Evolutionary conservation across 1,140 invertebrate species (phyloP), one percentile per base, ranked within the genome.

Genomic region (Cotesia chilonis): DNA sequence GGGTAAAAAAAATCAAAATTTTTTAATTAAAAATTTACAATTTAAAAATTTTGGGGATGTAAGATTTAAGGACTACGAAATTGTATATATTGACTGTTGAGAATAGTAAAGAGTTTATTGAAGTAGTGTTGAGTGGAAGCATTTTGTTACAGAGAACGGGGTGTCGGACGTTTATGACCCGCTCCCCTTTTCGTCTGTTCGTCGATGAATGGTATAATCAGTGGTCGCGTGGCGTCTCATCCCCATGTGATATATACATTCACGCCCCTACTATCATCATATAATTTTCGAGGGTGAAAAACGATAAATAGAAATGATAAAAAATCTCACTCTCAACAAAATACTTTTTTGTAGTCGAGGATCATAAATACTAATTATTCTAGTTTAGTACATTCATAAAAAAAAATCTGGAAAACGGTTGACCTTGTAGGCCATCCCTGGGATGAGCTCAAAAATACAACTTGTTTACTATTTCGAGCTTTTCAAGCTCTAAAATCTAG

Each of bases 131-230:
- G 66, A 68, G 66, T 65, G 61, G 52, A 69, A 69, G 66, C 67
- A 72, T 73, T 76, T 73, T 60, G 64, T 76, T 76, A 79, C 76
- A 74, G 71, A 75, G 72, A 55, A 17, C 17, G 76, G 67, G 74
- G 77, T 73, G 78, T 79, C 81, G 78, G 77, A 60, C 82, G 83
- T 84, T 85, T 84, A 84, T 84, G 81, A 81, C 79, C 79, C 79
- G 81, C 81, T 84, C 82, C 82, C 83, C 82, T 81, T 83, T 83
- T 80, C 71, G 65, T 65, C 74, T 76, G 78, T 77, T 77, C 75
- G 72, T 70, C 84, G 79, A 85, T 86, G 85, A 87, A 87, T 86
- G 84, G 84, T 84, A 87, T 86, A 87, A 87, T 87, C 85, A 87
- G 84, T 74, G 84, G 85, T 86, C 84, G 84, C 84, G 82, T 85